Base-by-base conservation (phyloP, 2,113 vertebrate genomes). In the Nansenia antarctica region DNA sequence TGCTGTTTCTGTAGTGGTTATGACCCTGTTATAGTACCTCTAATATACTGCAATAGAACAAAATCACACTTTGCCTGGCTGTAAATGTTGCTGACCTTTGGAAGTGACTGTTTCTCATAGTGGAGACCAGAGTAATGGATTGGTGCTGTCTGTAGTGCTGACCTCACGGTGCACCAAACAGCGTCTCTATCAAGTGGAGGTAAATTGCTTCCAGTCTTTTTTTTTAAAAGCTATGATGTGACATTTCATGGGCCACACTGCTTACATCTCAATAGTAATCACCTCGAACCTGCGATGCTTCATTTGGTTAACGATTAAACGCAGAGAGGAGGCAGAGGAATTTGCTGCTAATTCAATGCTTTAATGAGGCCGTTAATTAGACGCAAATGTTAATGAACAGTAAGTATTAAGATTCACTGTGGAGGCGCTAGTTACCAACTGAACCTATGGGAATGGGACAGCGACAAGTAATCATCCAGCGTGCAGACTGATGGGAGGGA, bases 291-390 rank as follows among this genome's bases (percentile, higher is more conserved):
- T 66, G 81, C 63, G 67, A 88, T 29, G 85, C 86, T 77, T 87
- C 88, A 89, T 91, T 91, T 88, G 79, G 77, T 87, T 88, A 86
- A 90, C 80, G 82, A 91, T 90, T 87, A 82, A 88, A 80, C 76
- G 63, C 76, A 77, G 65, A 71, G 79, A 85, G 81, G 70, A 83
- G 84, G 78, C 74, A 76, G 76, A 81, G 70, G 77, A 79, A 82
- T 87, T 82, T 79, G 81, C 83, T 77, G 79, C 76, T 89, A 87
- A 90, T 90, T 86, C 80, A 70, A 85, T 72, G 87, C 87, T 88
- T 90, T 89, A 90, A 88, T 89, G 87, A 88, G 85, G 75, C 82
- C 77, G 76, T 79, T 90, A 90, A 90, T 90, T 90, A 87, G 80
- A 80, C 82, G 70, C 88, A 89, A 88, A 90, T 89, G 88, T 87